Evolutionary conservation across 1,140 invertebrate genomes (phyloP).

Genomic region (Drosophila carrolli): DNA sequence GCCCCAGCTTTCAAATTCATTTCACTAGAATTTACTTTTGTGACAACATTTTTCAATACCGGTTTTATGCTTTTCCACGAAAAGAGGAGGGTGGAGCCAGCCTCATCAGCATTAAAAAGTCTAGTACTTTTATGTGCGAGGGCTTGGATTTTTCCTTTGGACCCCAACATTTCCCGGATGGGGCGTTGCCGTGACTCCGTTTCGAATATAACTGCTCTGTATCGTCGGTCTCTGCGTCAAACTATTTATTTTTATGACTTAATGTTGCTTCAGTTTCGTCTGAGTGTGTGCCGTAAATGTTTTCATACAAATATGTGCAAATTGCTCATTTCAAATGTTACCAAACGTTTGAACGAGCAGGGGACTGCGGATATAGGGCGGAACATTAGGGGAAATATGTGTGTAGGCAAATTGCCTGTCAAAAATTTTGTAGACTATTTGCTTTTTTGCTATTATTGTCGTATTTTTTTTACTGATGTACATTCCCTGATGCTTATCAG

Average conservation of each 20-base stretch:
- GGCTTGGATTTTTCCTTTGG: not conserved
- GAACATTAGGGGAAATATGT: constrained; percentile 17
- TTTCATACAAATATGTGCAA: constrained; percentile 81
- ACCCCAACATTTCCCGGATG: constrained; percentile 3
- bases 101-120: constrained; percentile 68
- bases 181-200: constrained; percentile 55
- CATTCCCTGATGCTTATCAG: constrained; percentile 61
- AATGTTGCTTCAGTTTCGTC: constrained; percentile 64
- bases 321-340: constrained; percentile 78
- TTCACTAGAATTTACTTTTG: not conserved
- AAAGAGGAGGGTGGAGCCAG: constrained; percentile 1
- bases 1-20: not conserved
- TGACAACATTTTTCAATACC: not conserved
- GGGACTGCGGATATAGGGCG: not conserved
- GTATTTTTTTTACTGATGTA: constrained; percentile 25
- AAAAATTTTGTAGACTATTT: constrained; percentile 76
- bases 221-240: constrained; percentile 50
- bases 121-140: constrained; percentile 33
- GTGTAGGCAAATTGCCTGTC: constrained; percentile 78
- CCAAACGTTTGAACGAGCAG: constrained; percentile 22
- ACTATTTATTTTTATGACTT: constrained; percentile 81
- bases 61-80: not conserved
- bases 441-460: constrained; percentile 46
- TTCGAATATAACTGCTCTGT: constrained; percentile 56
- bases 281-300: constrained; percentile 55